A percentile compares a stretch with the other conserved stretches of the same genome.
Conservation (phyloP, 2,113 vertebrate genomes). For the Geothlypis trichas region DNA sequence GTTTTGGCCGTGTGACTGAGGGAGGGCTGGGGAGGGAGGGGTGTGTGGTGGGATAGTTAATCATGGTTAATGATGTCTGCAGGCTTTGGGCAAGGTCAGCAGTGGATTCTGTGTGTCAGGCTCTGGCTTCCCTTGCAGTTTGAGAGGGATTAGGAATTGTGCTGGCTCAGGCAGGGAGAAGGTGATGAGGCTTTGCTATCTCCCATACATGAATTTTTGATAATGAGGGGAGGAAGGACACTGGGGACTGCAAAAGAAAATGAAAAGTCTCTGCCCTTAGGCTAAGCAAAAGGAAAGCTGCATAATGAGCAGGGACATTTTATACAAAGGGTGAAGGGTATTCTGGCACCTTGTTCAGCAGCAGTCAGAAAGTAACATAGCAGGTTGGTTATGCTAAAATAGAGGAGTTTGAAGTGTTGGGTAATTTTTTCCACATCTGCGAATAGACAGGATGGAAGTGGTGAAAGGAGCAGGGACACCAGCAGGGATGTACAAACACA, state of each 20-base stretch:
- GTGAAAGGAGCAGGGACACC: not conserved
- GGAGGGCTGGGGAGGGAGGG: not conserved
- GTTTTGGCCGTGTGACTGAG: not conserved
- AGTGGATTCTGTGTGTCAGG: not conserved
- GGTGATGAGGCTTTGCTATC: not conserved
- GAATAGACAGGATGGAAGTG: not conserved
- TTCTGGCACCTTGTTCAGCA: not conserved
- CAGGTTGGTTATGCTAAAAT: not conserved
- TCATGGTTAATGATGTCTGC: not conserved
- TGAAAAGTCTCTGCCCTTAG: not conserved
- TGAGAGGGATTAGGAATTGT: not conserved
- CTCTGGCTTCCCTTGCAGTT: not conserved
- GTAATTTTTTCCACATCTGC: not conserved
- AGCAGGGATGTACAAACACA: not conserved
- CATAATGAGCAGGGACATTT: not conserved
- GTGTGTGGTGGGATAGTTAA: not conserved
- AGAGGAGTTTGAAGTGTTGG: not conserved
- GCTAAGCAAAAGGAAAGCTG: not conserved
- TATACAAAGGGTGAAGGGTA: not conserved
- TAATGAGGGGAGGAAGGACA: not conserved
- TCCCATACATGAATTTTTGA: fast-evolving
- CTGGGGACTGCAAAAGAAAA: not conserved
- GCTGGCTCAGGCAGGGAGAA: not conserved
- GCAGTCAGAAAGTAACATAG: not conserved
- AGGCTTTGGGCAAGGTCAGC: not conserved